Evolutionary conservation across 2,113 vertebrate genomes (phyloP).

Genomic region (Pelecanoides urinatrix): DNA sequence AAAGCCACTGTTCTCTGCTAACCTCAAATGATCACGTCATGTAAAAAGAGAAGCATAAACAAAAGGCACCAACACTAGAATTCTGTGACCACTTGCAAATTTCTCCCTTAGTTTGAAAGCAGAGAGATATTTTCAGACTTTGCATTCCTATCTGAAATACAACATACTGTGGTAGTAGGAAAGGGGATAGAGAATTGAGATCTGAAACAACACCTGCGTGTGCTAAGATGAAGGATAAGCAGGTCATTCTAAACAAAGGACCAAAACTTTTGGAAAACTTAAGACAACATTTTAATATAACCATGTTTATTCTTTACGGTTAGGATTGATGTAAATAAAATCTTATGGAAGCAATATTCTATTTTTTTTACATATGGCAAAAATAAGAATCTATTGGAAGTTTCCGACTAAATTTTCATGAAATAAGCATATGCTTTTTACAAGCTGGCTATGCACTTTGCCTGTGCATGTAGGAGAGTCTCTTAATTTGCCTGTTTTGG

Average conservation of each 20-base stretch:
- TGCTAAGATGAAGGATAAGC: background rate
- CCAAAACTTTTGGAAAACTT: background rate
- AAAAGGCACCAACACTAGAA: background rate
- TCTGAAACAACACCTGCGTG: rapidly evolving
- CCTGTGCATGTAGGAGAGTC: background rate
- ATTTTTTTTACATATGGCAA: background rate
- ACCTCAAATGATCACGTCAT: background rate
- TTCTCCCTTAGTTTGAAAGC: background rate
- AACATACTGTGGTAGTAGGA: background rate
- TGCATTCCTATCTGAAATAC: background rate
- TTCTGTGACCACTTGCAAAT: background rate
- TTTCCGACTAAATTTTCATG: background rate
- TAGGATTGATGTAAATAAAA: background rate
- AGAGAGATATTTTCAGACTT: background rate
- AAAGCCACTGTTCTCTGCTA: background rate
- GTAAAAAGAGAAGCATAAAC: background rate
- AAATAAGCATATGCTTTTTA: background rate
- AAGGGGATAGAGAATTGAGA: background rate
- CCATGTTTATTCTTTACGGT: background rate
- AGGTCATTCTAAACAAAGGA: background rate
- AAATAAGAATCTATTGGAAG: background rate
- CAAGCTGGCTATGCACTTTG: background rate
- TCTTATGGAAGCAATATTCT: background rate
- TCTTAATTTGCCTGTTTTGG: background rate
- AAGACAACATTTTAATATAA: background rate